Evolutionary conservation across 2,888 invertebrate genomes (phyloP), one percentile per base, ranked within the genome.

Genomic region (Folsomia candida): DNA sequence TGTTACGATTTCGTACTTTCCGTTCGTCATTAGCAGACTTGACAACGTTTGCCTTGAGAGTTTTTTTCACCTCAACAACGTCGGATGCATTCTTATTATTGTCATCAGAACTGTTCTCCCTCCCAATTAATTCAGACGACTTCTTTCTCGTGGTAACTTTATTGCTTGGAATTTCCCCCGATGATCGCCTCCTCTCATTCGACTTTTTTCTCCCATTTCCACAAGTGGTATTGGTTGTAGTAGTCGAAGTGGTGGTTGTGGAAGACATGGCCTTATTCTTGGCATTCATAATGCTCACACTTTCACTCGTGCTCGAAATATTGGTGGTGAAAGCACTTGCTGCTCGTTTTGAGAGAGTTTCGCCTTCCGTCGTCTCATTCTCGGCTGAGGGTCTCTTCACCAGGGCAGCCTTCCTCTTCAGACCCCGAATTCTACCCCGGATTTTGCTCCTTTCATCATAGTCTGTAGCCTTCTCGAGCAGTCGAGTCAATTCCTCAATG

Each of bases 361-460:
- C 65, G 4, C 57, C 65, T 57, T 22, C 57, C 6, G 25, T n/a
- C 6, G 4, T n/a, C 3, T 4, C 6, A 26, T 59, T 26, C 20
- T 65, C 65, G 2, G 65, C 47, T 2, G 65, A 65, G 11, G 65
- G 22, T 57, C 25, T 65, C 28, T 76, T 78, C 47, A 81, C 80
- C 54, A 77, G 66, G 24, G 68, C 77, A 9, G 68, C 85, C 76
- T 87, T 85, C 79, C 89, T 89, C 81, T 88, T 90, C 9, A 91
- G 89, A 22, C 90, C 82, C 74, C 92, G 86, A 73, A 92, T 91
- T 83, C 92, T 91, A 1, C 90, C 87, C 74, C 92, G 86, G 68
- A 93, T 90, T 77, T 90, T 87, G 74, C 91, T 87, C 78, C 92
- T 85, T 80, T 91, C 87, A 81, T 92, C 92, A 82, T 92, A 92